Conservation (phyloP, 2,888 invertebrate species). For the Resseliella maxima region DNA sequence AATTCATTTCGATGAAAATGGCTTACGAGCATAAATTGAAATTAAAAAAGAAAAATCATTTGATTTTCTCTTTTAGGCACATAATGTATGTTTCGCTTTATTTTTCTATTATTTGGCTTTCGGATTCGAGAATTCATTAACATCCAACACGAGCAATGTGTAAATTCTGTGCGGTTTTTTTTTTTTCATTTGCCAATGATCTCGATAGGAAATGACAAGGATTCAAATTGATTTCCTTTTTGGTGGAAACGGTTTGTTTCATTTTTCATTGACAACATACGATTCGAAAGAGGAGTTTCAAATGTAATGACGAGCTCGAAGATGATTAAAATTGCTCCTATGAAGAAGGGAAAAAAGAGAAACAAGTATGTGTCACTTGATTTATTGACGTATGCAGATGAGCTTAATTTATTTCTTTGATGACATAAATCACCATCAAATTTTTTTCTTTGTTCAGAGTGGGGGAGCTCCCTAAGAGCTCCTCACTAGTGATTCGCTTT, state of each 20-base stretch:
- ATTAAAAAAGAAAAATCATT: neutral
- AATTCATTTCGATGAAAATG: neutral
- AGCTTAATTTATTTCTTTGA: neutral
- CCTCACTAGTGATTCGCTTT: neutral
- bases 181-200: neutral
- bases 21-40: neutral
- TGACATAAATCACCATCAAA: neutral
- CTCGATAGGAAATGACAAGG: neutral
- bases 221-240: neutral
- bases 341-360: neutral
- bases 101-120: neutral
- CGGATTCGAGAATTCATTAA: neutral
- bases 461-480: too few relatives aligned
- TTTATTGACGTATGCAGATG: slow-evolving; percentile 47
- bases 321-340: neutral
- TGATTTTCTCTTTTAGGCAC: too few relatives aligned
- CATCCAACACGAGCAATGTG: neutral
- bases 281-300: neutral
- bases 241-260: neutral
- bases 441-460: too few relatives aligned
- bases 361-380: neutral
- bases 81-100: neutral
- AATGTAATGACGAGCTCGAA: neutral
- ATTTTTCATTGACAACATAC: neutral
- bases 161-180: neutral